A percentile compares a stretch with the other conserved stretches of the same genome.
Conservation (phyloP, 2,113 vertebrate genomes). For the Mola mola region DNA sequence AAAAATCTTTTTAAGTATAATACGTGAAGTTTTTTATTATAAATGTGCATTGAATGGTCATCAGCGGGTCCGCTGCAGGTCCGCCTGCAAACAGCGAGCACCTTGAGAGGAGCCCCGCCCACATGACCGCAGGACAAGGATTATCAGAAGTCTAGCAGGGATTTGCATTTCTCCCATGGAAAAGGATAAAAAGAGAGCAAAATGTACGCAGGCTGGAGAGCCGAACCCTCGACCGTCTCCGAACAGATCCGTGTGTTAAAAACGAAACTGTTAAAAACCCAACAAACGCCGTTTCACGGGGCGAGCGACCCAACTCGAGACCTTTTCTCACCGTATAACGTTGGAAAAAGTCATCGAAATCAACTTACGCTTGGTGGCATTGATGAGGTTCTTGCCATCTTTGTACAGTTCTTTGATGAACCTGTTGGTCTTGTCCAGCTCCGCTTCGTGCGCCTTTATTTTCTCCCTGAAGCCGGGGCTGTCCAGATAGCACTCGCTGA, state of each 20-base stretch:
- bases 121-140: conserved; percentile 48
- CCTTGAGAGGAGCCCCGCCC: conserved; percentile 40
- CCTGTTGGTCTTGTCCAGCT: conserved; percentile 95
- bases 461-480: conserved; percentile 93
- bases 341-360: background rate
- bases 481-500: conserved; percentile 97
- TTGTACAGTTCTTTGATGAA: conserved; percentile 98
- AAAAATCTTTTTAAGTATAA: no score
- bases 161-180: background rate
- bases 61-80: no score
- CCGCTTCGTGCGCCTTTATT: conserved; percentile 91
- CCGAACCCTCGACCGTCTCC: no score
- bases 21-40: no score
- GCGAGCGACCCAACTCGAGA: no score
- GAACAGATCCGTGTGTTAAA: no score
- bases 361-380: conserved; percentile 93
- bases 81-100: conserved; percentile 1
- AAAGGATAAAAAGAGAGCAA: no score
- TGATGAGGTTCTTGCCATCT: conserved; percentile 96
- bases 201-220: no score
- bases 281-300: no score
- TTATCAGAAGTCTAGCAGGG: background rate
- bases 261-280: no score
- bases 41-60: no score
- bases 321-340: background rate